These are phyloP conservation scores for Ciconia maguari DNA, from an alignment of 2,113 vertebrate genomes.

Conservation along the genomic window DNA sequence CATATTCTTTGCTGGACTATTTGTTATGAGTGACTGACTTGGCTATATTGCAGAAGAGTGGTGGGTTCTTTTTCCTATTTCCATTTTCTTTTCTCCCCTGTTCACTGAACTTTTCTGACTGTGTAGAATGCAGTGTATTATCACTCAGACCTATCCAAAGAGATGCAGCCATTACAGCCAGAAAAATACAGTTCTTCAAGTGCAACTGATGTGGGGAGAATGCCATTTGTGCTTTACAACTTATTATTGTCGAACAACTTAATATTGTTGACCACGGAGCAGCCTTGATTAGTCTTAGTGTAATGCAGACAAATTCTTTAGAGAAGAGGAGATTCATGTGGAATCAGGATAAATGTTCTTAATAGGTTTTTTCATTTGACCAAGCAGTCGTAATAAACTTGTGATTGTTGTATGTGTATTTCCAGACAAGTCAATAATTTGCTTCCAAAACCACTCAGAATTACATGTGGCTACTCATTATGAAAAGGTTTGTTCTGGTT, in stretches of 20 bases:
- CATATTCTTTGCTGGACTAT: background rate
- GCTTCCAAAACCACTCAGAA: background rate
- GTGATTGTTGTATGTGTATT: background rate
- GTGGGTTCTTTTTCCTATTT: background rate
- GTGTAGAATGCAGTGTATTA: background rate
- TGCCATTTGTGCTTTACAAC: background rate
- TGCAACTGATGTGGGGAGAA: background rate
- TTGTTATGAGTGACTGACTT: background rate
- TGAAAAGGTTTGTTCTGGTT: slow-evolving; percentile 19
- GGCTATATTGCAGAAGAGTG: background rate
- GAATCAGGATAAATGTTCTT: background rate
- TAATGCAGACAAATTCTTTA: background rate
- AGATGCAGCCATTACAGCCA: background rate
- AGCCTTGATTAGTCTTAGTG: background rate
- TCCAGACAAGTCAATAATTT: slow-evolving; percentile 16
- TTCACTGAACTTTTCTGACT: background rate
- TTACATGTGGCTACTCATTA: background rate
- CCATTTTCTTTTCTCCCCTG: background rate
- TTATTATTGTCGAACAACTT: background rate
- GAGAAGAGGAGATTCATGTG: background rate
- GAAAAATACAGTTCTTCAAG: background rate
- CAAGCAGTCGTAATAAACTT: slow-evolving; percentile 9
- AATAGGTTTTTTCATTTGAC: background rate
- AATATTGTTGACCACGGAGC: rapidly evolving
- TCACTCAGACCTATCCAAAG: background rate